A percentile compares a stretch with the other conserved stretches of the same genome.
Evolutionary conservation across 1,140 invertebrate species (phyloP).

Genomic region (Ips nitidus): DNA sequence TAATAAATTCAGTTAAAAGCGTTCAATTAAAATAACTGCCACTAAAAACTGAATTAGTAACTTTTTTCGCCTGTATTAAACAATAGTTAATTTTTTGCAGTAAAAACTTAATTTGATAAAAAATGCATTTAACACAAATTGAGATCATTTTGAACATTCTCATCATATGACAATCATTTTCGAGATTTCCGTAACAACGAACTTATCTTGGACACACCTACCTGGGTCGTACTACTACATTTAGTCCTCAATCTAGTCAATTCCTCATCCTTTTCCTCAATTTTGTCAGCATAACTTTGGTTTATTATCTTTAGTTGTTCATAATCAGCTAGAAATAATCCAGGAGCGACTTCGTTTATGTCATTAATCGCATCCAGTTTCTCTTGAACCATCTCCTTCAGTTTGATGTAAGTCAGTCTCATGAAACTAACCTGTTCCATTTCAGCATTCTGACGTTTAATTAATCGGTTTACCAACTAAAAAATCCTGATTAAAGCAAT

Average conservation of each 20-base stretch:
- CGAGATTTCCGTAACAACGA: no score
- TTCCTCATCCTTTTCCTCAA: conserved; percentile 50
- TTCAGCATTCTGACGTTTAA: conserved; percentile 36
- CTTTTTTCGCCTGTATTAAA: no score
- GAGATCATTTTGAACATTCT: no score
- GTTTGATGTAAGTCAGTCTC: conserved; percentile 39
- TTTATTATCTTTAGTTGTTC: conserved; percentile 48
- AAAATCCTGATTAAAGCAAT: not conserved
- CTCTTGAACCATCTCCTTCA: conserved; percentile 36
- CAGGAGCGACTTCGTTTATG: conserved; percentile 30
- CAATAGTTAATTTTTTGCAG: no score
- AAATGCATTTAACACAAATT: no score
- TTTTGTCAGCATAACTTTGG: conserved; percentile 50
- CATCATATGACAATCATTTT: no score
- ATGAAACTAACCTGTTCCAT: conserved; percentile 37
- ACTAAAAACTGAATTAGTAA: no score
- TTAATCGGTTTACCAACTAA: conserved; percentile 34
- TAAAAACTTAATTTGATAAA: no score
- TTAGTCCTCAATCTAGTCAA: conserved; percentile 41
- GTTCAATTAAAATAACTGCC: no score
- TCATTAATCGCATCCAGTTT: conserved; percentile 30
- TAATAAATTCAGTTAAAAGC: no score
- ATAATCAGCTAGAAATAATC: conserved; percentile 45
- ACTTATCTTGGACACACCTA: not conserved
- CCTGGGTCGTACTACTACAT: conserved; percentile 43